Evolutionary conservation across 2,797 vertebrate species (phyloP), one percentile per base, ranked within the genome.

Genomic region (Lycodopsis pacificus): DNA sequence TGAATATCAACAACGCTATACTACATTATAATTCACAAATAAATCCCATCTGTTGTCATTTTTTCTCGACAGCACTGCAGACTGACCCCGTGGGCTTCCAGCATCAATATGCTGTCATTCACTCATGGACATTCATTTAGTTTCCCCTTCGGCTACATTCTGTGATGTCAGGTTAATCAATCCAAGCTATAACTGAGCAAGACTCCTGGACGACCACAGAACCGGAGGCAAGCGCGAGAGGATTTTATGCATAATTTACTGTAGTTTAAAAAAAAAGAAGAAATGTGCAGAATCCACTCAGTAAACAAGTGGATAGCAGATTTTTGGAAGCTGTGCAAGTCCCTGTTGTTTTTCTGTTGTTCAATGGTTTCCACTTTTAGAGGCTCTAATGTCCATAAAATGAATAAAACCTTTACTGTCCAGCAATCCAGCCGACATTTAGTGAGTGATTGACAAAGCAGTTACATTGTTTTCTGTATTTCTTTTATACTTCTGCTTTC

Each of bases 141-240:
- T 84, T 40, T 80, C 56, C 20, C 75, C 17, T 73, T 77, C 53
- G 38, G 54, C n/a, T 61, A 38, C 42, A 27, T 61, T 56, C 59
- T 36, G 65, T 7, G 53, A 71, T 12, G 57, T 32, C 5, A 62
- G 15, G n/a, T 65, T 44, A 67, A 71, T 74, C 40, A 66, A 36
- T 51, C 62, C 10, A 44, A 19, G 30, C n/a, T 22, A 4, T 27
- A 38, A 63, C 49, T 63, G 53, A 65, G 71, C 38, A 56, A 54
- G 19, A 62, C 63, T 61, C 22, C 0, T 46, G 7, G 19, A 53
- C 65, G 36, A 65, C 40, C 30, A 72, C 48, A 63, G 34, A 66
- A 25, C 44, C 2, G 5, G 71, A 68, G 17, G 40, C 9, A 64
- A 48, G 25, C n/a, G 36, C 34, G 27, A 32, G n/a, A 42, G 38